phyloP scores from a whole-genome alignment of 2,797 vertebrate genomes.

The Arctocebus calabarensis region DNA sequence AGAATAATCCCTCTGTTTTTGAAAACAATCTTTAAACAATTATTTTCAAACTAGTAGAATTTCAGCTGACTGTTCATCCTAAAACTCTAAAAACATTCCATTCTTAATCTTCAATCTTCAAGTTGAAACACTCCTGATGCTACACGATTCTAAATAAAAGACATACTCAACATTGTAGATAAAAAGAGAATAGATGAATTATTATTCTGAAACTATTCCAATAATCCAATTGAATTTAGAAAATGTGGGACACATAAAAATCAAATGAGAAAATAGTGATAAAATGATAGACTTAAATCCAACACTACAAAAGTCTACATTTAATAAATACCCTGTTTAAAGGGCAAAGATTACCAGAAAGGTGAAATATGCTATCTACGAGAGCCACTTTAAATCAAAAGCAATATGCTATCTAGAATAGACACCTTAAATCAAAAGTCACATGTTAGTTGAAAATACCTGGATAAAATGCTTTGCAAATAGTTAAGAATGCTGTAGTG shows the following conservation, averaged over 20 bases:
- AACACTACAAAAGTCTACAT: not conserved
- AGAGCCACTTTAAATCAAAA: constrained; percentile 5
- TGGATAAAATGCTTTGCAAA: not conserved
- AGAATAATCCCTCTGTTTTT: not conserved
- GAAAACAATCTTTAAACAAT: not conserved
- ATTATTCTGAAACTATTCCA: not conserved
- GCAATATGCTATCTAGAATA: not conserved
- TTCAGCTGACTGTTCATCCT: not conserved
- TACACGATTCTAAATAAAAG: not conserved
- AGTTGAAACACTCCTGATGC: not conserved
- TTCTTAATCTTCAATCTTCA: not conserved
- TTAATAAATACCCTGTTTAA: not conserved
- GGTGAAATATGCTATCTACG: not conserved
- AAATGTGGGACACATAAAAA: not conserved
- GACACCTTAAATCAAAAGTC: not conserved
- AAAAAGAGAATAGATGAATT: not conserved
- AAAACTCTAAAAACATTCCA: not conserved
- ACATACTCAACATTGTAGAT: not conserved
- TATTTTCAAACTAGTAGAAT: not conserved
- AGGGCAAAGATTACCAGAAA: not conserved
- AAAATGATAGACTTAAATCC: not conserved
- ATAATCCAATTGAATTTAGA: not conserved
- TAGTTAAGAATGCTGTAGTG: not conserved
- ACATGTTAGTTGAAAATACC: not conserved
- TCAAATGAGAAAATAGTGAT: not conserved